Percentiles rank a stretch among this genome's conserved stretches.
Conservation (phyloP, 2,888 invertebrate species). For the Nymphalis urticae region DNA sequence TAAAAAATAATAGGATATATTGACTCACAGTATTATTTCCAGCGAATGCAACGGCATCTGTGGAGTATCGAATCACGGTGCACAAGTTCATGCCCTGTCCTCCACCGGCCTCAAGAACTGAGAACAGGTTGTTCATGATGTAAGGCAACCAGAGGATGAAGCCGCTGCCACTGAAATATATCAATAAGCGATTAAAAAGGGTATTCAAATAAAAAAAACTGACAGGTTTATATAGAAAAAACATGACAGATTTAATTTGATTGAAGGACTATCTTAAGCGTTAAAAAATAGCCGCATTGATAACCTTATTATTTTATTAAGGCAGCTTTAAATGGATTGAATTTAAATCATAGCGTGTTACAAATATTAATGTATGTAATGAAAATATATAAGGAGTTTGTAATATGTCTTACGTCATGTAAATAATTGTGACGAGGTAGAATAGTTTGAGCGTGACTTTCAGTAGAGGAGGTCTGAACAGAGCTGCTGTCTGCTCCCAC, state of each 20-base stretch:
- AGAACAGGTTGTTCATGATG: constrained; percentile 76
- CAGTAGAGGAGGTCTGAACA: constrained; percentile 79
- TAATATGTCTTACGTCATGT: constrained; percentile 68
- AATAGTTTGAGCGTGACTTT: constrained; percentile 80
- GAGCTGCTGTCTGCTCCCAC: constrained; percentile 78
- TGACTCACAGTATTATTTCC: constrained; percentile 57
- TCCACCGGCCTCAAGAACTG: constrained; percentile 63
- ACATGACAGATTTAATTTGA: background rate
- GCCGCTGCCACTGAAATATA: constrained; percentile 64
- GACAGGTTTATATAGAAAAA: too few relatives aligned
- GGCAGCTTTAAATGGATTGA: too few relatives aligned
- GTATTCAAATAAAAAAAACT: background rate
- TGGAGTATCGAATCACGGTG: constrained; percentile 62
- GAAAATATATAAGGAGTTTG: background rate
- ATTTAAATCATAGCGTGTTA: too few relatives aligned
- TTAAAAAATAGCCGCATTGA: too few relatives aligned
- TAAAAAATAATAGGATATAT: too few relatives aligned
- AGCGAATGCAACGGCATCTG: constrained; percentile 42
- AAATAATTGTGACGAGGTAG: constrained; percentile 82
- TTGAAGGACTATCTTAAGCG: too few relatives aligned
- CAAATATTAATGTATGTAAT: too few relatives aligned
- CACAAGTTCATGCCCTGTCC: constrained; percentile 73
- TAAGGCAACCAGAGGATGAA: constrained; percentile 77
- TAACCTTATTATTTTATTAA: too few relatives aligned
- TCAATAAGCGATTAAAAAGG: background rate